phyloP scores from a whole-genome alignment of 2,888 invertebrate genomes.

The Esperia sulphurella region DNA sequence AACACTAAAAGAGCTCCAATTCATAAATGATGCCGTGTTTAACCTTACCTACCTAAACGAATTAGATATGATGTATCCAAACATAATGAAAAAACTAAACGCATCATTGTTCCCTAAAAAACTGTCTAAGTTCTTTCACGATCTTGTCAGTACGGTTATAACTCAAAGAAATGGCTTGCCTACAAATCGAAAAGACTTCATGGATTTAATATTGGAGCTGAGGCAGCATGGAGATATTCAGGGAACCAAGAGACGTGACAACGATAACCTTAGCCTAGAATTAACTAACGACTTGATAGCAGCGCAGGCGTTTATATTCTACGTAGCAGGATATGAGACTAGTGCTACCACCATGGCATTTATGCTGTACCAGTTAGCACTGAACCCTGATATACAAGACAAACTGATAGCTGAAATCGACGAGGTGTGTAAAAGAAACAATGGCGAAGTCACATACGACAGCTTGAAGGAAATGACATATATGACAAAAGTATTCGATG shows the following conservation, averaged over 20 bases:
- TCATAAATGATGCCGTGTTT: conserved; percentile 14
- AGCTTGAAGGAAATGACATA: conserved; percentile 44
- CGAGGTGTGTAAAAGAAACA: conserved; percentile 29
- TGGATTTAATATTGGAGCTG: conserved; percentile 44
- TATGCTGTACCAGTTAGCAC: conserved; percentile 43
- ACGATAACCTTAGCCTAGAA: conserved; percentile 19
- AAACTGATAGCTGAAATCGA: conserved; percentile 41
- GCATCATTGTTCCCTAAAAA: conserved; percentile 27
- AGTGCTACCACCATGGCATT: conserved; percentile 49
- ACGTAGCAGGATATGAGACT: conserved; percentile 57
- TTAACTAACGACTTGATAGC: conserved; percentile 32
- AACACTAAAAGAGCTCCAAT: background rate
- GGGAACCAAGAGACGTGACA: conserved; percentile 15
- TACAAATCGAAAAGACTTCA: conserved; percentile 38
- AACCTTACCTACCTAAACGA: conserved; percentile 22
- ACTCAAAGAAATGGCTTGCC: conserved; percentile 35
- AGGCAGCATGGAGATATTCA: conserved; percentile 29
- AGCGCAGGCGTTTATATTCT: conserved; percentile 43
- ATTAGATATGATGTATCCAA: conserved; percentile 41
- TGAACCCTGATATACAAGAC: conserved; percentile 43
- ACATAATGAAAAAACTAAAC: conserved; percentile 33
- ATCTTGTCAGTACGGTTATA: conserved; percentile 29
- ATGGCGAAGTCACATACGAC: conserved; percentile 42
- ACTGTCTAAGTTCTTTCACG: conserved; percentile 28
- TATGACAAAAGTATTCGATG: conserved; percentile 49